Evolutionary conservation across 1,140 invertebrate genomes (phyloP).

Genomic region (Philopotamus ludificatus): DNA sequence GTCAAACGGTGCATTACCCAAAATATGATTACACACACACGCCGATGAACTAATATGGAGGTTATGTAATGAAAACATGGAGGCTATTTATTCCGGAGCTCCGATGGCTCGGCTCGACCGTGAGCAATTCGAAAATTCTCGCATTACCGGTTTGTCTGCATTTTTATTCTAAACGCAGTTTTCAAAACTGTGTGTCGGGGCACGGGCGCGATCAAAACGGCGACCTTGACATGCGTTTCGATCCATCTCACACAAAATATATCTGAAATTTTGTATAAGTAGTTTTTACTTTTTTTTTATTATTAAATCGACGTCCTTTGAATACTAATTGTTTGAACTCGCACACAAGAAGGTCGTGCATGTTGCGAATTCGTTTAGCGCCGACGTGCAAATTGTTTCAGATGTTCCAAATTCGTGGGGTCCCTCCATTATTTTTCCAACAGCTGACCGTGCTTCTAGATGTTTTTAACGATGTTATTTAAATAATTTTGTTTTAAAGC

Average conservation of each 20-base stretch:
- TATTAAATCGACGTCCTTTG: not conserved
- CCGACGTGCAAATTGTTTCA: conserved; percentile 9
- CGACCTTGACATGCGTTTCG: conserved; percentile 1
- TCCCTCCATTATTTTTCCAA: not conserved
- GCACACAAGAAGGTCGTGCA: conserved; percentile 1
- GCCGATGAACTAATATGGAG: too few relatives aligned
- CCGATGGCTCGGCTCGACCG: conserved; percentile 20
- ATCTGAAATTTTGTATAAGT: not conserved
- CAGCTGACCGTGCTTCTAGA: not conserved
- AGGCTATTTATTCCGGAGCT: too few relatives aligned
- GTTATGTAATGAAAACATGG: too few relatives aligned
- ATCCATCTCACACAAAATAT: not conserved
- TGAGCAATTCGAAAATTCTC: conserved; percentile 32
- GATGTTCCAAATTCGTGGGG: not conserved
- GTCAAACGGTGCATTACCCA: too few relatives aligned
- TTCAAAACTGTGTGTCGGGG: conserved; percentile 5
- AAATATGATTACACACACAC: too few relatives aligned
- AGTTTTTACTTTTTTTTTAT: not conserved
- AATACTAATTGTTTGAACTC: conserved; percentile 12
- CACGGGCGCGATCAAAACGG: not conserved
- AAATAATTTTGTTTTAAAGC: not conserved
- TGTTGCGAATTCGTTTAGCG: conserved; percentile 8
- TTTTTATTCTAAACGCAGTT: conserved; percentile 18
- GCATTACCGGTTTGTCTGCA: conserved; percentile 33
- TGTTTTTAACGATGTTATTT: not conserved